Evolutionary conservation across 53 echinoderm and acorn worm species (phyloP).

Genomic region (Mesocentrotus franciscanus): DNA sequence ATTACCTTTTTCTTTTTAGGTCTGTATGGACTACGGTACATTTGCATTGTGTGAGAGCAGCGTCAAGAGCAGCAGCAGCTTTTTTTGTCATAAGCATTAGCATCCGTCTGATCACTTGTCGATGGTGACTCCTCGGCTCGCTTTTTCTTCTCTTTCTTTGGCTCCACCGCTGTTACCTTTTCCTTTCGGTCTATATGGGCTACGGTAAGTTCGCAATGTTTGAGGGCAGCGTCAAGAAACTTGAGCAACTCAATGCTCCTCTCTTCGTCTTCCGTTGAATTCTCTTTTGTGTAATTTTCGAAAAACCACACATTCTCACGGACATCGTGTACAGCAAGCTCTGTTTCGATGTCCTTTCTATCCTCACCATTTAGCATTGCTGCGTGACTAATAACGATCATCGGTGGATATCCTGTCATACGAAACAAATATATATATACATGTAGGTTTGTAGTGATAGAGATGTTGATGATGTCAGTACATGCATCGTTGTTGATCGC

Average conservation of each 20-base stretch:
- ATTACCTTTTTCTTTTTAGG: too few relatives aligned
- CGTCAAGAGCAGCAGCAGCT: too few relatives aligned
- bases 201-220: background rate
- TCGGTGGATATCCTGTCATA: background rate
- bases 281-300: slow-evolving; percentile 25
- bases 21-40: too few relatives aligned
- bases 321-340: background rate
- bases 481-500: too few relatives aligned
- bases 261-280: slow-evolving; percentile 3
- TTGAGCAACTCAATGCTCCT: slow-evolving; percentile 15
- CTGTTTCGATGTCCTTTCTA: background rate
- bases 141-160: too few relatives aligned
- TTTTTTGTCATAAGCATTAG: too few relatives aligned
- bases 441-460: background rate
- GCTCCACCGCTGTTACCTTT: background rate
- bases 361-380: background rate
- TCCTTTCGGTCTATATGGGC: background rate
- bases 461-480: background rate
- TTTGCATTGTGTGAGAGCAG: too few relatives aligned
- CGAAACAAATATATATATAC: background rate
- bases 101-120: too few relatives aligned
- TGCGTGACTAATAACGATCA: slow-evolving; percentile 8
- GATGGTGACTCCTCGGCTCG: too few relatives aligned
- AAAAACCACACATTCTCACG: slow-evolving; percentile 31
- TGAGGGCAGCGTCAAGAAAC: background rate